Conservation (phyloP, 2,113 vertebrate genomes). For the Leptocoma aspasia region DNA sequence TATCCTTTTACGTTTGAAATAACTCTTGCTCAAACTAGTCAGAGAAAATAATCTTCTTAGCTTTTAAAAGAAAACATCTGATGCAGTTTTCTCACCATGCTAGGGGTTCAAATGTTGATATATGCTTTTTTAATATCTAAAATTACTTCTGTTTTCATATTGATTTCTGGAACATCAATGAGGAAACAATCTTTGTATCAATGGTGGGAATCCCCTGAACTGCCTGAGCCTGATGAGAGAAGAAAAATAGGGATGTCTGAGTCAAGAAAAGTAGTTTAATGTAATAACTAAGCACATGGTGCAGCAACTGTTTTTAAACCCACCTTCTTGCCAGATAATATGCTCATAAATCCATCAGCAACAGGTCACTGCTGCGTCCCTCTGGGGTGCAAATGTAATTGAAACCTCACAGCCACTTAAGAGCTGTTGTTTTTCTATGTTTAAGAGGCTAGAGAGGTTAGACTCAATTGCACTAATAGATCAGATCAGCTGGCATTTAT, state of each 20-base stretch:
- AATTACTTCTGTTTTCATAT: not conserved
- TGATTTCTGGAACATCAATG: not conserved
- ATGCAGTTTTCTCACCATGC: not conserved
- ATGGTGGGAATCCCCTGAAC: not conserved
- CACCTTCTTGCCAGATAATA: constrained; percentile 49
- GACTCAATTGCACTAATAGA: constrained; percentile 21
- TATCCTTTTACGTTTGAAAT: not conserved
- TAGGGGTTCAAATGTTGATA: not conserved
- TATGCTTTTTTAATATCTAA: not conserved
- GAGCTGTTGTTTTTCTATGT: constrained; percentile 33
- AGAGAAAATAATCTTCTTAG: constrained; percentile 1
- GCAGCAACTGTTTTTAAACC: constrained; percentile 45
- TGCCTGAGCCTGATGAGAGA: not conserved
- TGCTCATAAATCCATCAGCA: constrained; percentile 67
- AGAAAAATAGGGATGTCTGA: not conserved
- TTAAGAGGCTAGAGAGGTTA: constrained; percentile 34
- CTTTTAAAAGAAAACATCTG: not conserved
- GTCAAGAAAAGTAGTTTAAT: not conserved
- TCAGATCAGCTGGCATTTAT: not conserved
- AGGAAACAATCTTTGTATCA: not conserved
- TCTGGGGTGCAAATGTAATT: constrained; percentile 53
- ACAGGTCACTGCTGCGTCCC: constrained; percentile 7
- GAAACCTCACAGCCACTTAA: constrained; percentile 61
- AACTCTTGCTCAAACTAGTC: not conserved
- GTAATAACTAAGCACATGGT: constrained; percentile 13